Base-by-base conservation (phyloP, 2,113 vertebrate species). In the Otocyon megalotis region DNA sequence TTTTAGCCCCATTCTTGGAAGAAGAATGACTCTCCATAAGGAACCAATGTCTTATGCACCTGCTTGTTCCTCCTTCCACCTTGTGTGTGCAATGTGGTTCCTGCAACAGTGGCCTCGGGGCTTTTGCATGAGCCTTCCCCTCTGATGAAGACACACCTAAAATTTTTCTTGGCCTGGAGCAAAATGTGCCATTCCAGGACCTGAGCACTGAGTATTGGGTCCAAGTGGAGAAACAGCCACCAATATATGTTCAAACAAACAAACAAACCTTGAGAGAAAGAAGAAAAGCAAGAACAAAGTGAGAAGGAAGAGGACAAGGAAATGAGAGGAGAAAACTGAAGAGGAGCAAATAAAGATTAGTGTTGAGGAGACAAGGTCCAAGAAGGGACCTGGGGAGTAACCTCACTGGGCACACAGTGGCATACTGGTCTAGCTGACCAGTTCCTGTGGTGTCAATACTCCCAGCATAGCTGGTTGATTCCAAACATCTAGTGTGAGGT, bases 201-300 rank as follows among this genome's bases (percentile, higher is more conserved):
- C 63, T 16, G 50, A 74, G 30, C 60, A 14, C 35, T 19, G 81
- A 82, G 32, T 30, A 62, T 2, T 92, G 62, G 53, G 14, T 84
- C 26, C 48, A 83, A 92, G 62, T 43, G 48, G 50, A 86, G 90
- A 87, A 86, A 77, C 1, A 81, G 35, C 50, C 32, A 35, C 20
- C 50, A 26, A 20, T 17, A 43, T 20, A 84, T 26, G 48, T 53
- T 30, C 12, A 37, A 60, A 50, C 9, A 54, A 43, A 17, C 22
- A 72, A 77, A 48, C 20, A 30, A 9, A 60, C n/a, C n/a, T 74
- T 60, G 86, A 80, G 26, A 94, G 76, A 67, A 89, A 94, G 74
- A 7, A 84, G 35, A 32, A 56, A 80, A 76, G 17, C 2, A 48
- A 80, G 17, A 85, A 28, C 65, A 32, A 63, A 60, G n/a, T 77